Conservation (phyloP, 2,113 vertebrate genomes). For the Lepisosteus osseus region DNA sequence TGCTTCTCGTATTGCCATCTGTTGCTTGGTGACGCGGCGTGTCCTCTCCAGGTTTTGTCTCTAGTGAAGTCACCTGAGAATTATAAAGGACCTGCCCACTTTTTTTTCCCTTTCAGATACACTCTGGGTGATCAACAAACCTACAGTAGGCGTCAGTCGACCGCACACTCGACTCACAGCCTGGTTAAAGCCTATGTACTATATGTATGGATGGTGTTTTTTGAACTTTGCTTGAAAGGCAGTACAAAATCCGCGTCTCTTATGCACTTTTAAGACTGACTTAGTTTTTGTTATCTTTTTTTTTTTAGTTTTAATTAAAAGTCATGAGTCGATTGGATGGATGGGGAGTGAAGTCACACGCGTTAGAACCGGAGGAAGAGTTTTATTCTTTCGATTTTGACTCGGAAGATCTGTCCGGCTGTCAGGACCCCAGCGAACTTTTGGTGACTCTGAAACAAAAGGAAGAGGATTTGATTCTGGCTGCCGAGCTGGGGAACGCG, state of each 20-base stretch:
- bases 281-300: too few species aligned
- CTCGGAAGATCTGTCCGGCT: conserved; percentile 53
- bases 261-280: too few species aligned
- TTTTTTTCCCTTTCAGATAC: neutral
- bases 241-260: too few species aligned
- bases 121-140: neutral
- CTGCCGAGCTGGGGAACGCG: conserved; percentile 71
- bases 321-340: conserved; percentile 52
- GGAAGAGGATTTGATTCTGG: conserved; percentile 71
- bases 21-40: conserved; percentile 5
- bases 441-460: conserved; percentile 64
- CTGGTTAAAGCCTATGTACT: too few species aligned
- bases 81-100: conserved; percentile 20
- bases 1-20: neutral
- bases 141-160: too few species aligned
- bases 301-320: neutral
- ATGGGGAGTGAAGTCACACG: conserved; percentile 49
- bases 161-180: too few species aligned
- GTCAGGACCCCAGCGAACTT: conserved; percentile 58
- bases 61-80: conserved; percentile 7
- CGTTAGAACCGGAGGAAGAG: conserved; percentile 54
- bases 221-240: too few species aligned
- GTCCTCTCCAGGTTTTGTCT: neutral
- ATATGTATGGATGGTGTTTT: too few species aligned
- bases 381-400: conserved; percentile 58